Evolutionary conservation across 2,888 invertebrate species (phyloP), one percentile per base, ranked within the genome.

Genomic region (Lasioglossum marginatum): DNA sequence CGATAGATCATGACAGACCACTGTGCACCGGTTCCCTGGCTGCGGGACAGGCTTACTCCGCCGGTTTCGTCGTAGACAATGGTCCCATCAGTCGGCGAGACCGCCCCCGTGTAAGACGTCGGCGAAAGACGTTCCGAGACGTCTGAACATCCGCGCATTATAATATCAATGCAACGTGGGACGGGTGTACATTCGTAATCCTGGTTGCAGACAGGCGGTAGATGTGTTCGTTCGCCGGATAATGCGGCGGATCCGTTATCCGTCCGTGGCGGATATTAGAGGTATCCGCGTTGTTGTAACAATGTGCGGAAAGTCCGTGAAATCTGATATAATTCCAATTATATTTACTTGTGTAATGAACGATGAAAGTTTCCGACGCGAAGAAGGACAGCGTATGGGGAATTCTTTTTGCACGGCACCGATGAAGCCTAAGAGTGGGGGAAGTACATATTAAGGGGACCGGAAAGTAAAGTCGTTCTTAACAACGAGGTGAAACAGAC

Each of bases 181-280:
- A 60, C 71, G 52, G 45, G 57, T 68, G 43, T 78, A 81, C 84
- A 72, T 79, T 84, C 75, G 84, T 86, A 84, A 86, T 81, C 84
- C 84, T 37, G 16, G 10, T 14, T n/a, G 48, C 78, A 81, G 81
- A 76, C 86, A 78, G 43, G 34, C 60, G 63, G 71, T 63, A 77
- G 52, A 34, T 74, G 40, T 12, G 86, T 60, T 60, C 60, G 77
- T 84, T 84, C 76, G 77, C 45, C 81, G 86, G 83, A 83, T 77
- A 71, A 83, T 79, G 74, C 63, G 43, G 66, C 57, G 57, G 77
- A 81, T 81, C 83, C 52, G 60, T 78, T 78, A 83, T 72, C 83
- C 74, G 45, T 34, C 6, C 52, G 63, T 52, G 37, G 66, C 57
- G 57, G 77, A 81, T 81, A 75, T 80, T 77, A 80, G 70, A 81